phyloP scores from a whole-genome alignment of 2,113 vertebrate species.

The Bettongia penicillata region DNA sequence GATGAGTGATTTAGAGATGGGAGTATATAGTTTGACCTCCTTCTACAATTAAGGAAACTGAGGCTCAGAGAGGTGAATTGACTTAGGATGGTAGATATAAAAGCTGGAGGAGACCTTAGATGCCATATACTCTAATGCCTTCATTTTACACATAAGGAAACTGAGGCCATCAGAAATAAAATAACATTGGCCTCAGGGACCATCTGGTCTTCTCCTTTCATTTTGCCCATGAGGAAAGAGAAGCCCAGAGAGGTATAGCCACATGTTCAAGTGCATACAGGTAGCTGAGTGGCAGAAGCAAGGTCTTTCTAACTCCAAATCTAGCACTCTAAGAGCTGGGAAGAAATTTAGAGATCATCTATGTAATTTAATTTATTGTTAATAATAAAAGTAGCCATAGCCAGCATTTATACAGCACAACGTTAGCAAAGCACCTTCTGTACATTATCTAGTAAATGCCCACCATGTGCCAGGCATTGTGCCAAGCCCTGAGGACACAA shows the following conservation, averaged over 20 bases:
- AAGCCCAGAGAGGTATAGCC: not conserved
- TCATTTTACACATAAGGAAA: not conserved
- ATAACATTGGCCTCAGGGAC: too few relatives aligned
- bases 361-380: accelerated
- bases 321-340: not conserved
- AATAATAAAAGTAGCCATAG: not conserved
- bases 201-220: too few relatives aligned
- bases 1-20: not conserved
- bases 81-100: not conserved
- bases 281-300: not conserved
- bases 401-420: not conserved
- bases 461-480: not conserved
- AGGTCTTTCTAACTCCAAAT: not conserved
- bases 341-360: not conserved
- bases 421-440: too few relatives aligned
- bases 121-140: not conserved
- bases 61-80: not conserved
- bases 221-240: too few relatives aligned
- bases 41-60: not conserved
- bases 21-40: not conserved
- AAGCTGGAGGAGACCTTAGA: not conserved
- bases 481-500: not conserved
- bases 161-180: too few relatives aligned
- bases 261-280: not conserved
- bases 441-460: not conserved